Base-by-base conservation (phyloP, 2,113 vertebrate species). In the Stigmatopora nigra region DNA sequence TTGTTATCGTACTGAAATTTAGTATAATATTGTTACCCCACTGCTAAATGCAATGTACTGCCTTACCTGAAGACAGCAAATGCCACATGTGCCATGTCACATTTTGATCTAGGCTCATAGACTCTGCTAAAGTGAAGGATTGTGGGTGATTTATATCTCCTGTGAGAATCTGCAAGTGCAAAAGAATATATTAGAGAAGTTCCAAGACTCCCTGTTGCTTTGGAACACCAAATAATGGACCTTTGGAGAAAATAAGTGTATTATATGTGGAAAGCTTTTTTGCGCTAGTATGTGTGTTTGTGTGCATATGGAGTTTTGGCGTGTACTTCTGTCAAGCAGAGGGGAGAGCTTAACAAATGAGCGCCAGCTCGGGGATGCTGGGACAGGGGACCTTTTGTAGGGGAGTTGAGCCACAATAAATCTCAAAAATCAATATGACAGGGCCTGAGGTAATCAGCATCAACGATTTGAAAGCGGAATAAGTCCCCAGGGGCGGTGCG, bases 391-490 rank as follows among this genome's bases (percentile, higher is more conserved):
- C 77, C 81, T 87, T 59, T 61, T 19, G 59, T 78, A 81, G 78
- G 77, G 62, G 75, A 78, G 75, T 47, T 17, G 70, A 72, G 70
- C 78, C 70, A 81, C 83, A 81, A 88, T 90, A 89, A 90, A 91
- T 91, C 89, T 82, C 66, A 81, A 64, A 81, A 87, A 90, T 90
- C 89, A 87, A 90, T 89, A 88, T 79, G 85, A 88, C 88, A 82
- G 81, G 76, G 77, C 83, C 75, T 48, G 75, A 49, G 82, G 88
- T 87, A 85, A 90, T 90, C 88, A 86, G 83, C 83, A 89, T 88
- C 88, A 90, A 87, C 87, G 87, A 89, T 89, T 89, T 78, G 74
- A 82, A 82, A 82, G 76, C 70, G 79, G 86, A 83, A 88, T 76
- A 76, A 83, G 82, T 86, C 80, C 80, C 84, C 59, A 67, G 85